phyloP scores from a whole-genome alignment of 2,113 vertebrate species.

The Mesocricetus auratus region DNA sequence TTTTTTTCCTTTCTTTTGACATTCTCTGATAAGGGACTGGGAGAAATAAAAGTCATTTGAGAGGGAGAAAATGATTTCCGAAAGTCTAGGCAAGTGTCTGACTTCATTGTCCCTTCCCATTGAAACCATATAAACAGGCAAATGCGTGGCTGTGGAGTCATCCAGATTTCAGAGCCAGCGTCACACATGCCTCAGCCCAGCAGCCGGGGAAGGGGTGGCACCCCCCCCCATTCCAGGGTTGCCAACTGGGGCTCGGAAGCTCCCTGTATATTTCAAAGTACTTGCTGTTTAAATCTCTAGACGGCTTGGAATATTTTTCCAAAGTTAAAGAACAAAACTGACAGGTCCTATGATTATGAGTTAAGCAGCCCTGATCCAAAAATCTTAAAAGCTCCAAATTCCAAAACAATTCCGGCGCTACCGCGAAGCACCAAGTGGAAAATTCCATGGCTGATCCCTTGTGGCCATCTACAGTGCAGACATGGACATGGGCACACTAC shows the following conservation, averaged over 20 bases:
- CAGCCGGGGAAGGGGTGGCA: background rate
- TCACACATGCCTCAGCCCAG: rapidly evolving
- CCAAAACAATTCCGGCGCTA: background rate
- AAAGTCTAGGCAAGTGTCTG: conserved; percentile 66
- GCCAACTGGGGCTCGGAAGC: background rate
- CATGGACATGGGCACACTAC: background rate
- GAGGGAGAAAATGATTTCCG: conserved; percentile 60
- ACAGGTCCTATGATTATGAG: background rate
- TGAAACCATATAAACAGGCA: conserved; percentile 56
- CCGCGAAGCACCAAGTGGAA: background rate
- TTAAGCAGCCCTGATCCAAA: background rate
- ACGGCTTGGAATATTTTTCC: background rate
- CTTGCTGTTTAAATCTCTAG: conserved; percentile 1
- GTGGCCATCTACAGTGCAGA: background rate
- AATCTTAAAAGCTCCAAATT: background rate
- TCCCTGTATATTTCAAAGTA: background rate
- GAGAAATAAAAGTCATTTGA: conserved; percentile 64
- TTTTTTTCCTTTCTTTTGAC: conserved; percentile 62
- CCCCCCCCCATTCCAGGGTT: background rate
- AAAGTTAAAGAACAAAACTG: background rate
- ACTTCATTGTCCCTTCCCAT: conserved; percentile 64
- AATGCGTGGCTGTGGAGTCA: background rate
- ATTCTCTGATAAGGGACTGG: conserved; percentile 66
- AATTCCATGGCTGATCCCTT: background rate
- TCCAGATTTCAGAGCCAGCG: background rate